Base-by-base conservation (phyloP, 2,888 invertebrate genomes). In the Acrobasis repandana region DNA sequence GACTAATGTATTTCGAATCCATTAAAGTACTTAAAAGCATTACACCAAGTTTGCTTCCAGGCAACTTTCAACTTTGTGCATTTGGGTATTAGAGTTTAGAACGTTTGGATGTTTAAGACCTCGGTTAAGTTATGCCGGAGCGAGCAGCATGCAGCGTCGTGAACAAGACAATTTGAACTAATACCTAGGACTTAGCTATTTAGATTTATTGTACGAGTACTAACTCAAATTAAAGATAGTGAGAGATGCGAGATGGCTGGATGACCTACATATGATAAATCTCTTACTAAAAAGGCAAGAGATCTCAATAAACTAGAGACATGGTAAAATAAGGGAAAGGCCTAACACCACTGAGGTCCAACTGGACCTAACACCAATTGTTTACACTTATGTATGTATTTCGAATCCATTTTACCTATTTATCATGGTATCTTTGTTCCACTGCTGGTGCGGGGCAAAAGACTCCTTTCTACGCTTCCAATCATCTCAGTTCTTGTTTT, bases 121-220 rank as follows among this genome's bases (percentile, higher is more conserved):
- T n/a, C 15, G 10, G 48, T 63, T 66, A 62, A 58, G 67, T 58
- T 63, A 61, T 60, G 66, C 61, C 56, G 61, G 49, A 33, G 16
- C 33, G 16, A 57, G 18, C 51, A 43, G 62, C 48, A 34, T 48
- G 65, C 63, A 67, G 69, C 67, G 65, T 70, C 71, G 71, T 65
- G 74, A 73, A 76, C 75, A 73, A 77, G 76, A 78, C 79, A 76
- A 77, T 79, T 77, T 72, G 71, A 74, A 78, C 75, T 80, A 79
- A 80, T 77, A 70, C 77, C 76, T 71, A 73, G 77, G 77, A 69
- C 74, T 79, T 75, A 75, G 75, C 69, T 71, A 74, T 71, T 72
- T 72, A 79, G 79, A 80, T 80, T 80, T 80, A 81, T 79, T 64
- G 72, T 20, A n/a, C 50, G 33, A n/a, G 38, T 6, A 38, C 36